Percentiles rank a stretch among this genome's conserved stretches.
phyloP scores from a whole-genome alignment of 2,888 invertebrate genomes.

The Microctonus aethiopoides region DNA sequence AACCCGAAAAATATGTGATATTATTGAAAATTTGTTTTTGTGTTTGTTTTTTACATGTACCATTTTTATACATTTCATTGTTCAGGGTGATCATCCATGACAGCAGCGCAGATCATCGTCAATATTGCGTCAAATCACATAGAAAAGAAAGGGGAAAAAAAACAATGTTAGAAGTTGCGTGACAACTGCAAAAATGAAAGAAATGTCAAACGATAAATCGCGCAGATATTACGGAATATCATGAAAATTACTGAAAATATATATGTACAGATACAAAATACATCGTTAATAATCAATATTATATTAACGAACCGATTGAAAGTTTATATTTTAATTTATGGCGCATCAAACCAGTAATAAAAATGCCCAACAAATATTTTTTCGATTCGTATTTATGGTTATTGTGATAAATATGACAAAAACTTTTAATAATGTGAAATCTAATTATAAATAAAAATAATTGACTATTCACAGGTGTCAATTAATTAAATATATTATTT shows the following conservation, averaged over 20 bases:
- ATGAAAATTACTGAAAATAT: constrained; percentile 9
- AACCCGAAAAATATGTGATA: not conserved
- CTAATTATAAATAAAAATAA: no score
- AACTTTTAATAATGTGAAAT: no score
- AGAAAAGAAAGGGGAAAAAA: constrained; percentile 68
- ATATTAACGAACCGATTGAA: no score
- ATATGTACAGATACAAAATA: no score
- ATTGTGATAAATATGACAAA: not conserved
- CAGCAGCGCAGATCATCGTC: constrained; percentile 67
- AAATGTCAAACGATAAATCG: not conserved
- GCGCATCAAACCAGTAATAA: constrained; percentile 24
- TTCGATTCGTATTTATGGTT: not conserved
- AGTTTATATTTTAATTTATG: constrained; percentile 7
- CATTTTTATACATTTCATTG: constrained; percentile 56
- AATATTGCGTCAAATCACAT: constrained; percentile 68
- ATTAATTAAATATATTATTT: no score
- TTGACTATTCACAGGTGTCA: no score
- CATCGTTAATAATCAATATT: no score
- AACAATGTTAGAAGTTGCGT: constrained; percentile 64
- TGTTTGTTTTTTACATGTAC: constrained; percentile 46
- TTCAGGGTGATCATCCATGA: constrained; percentile 65
- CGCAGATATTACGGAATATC: constrained; percentile 41
- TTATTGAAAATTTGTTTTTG: not conserved
- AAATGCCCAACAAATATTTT: constrained; percentile 23
- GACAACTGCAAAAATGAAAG: constrained; percentile 36